Evolutionary conservation across 2,888 invertebrate genomes (phyloP).

Genomic region (Hirtodrosophila confusa): DNA sequence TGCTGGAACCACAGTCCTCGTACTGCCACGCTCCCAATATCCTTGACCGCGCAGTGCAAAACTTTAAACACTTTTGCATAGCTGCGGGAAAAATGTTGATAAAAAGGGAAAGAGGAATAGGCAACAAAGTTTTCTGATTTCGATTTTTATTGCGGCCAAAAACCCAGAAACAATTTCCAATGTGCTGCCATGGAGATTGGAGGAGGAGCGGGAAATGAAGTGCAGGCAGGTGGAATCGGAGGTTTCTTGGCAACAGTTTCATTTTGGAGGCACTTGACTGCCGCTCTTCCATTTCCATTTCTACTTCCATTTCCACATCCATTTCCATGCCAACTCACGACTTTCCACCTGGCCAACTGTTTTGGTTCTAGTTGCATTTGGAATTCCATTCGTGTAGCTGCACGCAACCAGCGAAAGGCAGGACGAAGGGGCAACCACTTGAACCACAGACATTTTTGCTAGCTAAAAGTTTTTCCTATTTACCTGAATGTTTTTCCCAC

Average conservation of each 20-base stretch:
- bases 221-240: conserved; percentile 29
- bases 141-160: conserved; percentile 70
- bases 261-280: conserved; percentile 59
- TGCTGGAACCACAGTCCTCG: conserved; percentile 1
- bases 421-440: conserved; percentile 39
- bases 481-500: background rate
- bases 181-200: conserved; percentile 46
- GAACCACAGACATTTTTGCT: conserved; percentile 63
- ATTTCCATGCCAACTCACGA: conserved; percentile 40
- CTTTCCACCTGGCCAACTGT: conserved; percentile 32
- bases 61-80: conserved; percentile 52
- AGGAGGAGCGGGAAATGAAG: background rate
- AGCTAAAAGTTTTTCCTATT: conserved; percentile 41
- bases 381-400: conserved; percentile 28
- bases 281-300: conserved; percentile 20
- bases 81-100: conserved; percentile 12
- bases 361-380: conserved; percentile 28
- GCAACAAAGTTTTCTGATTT: conserved; percentile 64
- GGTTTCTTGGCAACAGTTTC: conserved; percentile 77
- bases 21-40: conserved; percentile 26
- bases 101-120: conserved; percentile 14
- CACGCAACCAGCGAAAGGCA: conserved; percentile 36
- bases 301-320: conserved; percentile 10
- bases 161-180: conserved; percentile 40
- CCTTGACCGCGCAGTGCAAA: conserved; percentile 36